A percentile compares a stretch with the other conserved stretches of the same genome.
Evolutionary conservation across 2,888 invertebrate genomes (phyloP).

Genomic region (Leucozona laternaria): DNA sequence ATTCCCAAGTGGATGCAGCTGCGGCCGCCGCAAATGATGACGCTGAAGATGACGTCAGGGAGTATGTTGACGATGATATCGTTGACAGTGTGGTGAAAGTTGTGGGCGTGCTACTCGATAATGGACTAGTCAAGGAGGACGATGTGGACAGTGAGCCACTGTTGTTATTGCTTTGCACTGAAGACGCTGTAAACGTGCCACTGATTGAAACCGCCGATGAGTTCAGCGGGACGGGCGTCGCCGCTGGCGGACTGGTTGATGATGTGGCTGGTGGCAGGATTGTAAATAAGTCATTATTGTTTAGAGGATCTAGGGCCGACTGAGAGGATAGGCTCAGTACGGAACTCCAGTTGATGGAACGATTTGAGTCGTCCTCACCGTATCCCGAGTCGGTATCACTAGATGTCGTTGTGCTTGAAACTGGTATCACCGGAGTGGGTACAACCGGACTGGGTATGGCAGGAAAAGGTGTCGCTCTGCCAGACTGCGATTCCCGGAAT

Average conservation of each 20-base stretch:
- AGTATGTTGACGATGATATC: constrained; percentile 81
- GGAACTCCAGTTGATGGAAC: constrained; percentile 96
- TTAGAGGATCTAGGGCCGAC: constrained; percentile 92
- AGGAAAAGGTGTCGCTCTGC: constrained; percentile 90
- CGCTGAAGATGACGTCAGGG: constrained; percentile 82
- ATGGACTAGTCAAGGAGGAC: constrained; percentile 64
- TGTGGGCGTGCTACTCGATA: constrained; percentile 77
- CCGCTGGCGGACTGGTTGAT: constrained; percentile 79
- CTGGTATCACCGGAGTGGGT: constrained; percentile 61
- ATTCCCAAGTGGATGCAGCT: constrained; percentile 82
- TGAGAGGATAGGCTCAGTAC: constrained; percentile 94
- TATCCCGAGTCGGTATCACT: constrained; percentile 90
- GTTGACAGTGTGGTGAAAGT: constrained; percentile 82
- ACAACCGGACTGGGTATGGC: constrained; percentile 54
- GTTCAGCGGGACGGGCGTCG: constrained; percentile 79
- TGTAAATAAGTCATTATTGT: constrained; percentile 90
- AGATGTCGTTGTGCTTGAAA: constrained; percentile 69
- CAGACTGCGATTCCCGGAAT: constrained; percentile 84
- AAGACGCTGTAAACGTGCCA: constrained; percentile 80
- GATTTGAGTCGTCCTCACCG: constrained; percentile 90
- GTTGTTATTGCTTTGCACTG: constrained; percentile 59
- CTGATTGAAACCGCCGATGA: constrained; percentile 79
- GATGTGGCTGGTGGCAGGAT: constrained; percentile 80
- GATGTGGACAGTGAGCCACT: constrained; percentile 57
- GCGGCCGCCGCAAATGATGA: constrained; percentile 77